Percentiles rank a stretch among this genome's conserved stretches.
These are phyloP conservation scores for Phalacrocorax aristotelis DNA, from an alignment of 2,113 vertebrate genomes.

Conservation along the genomic window DNA sequence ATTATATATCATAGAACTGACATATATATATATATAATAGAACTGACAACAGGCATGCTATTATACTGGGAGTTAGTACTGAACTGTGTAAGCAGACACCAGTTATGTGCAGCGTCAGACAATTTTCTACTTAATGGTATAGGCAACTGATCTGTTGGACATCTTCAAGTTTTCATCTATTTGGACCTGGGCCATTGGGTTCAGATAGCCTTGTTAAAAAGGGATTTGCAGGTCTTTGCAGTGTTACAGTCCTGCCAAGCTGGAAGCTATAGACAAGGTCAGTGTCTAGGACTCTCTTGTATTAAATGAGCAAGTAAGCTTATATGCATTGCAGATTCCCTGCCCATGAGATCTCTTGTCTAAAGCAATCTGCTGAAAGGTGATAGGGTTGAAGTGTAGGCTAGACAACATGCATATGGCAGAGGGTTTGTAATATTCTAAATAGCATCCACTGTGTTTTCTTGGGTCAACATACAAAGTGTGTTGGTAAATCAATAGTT, in stretches of 20 bases:
- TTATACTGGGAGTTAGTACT: slow-evolving; percentile 15
- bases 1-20: too few species aligned
- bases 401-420: slow-evolving; percentile 83
- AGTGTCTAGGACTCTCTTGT: slow-evolving; percentile 81
- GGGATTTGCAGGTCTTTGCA: slow-evolving; percentile 78
- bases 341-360: slow-evolving; percentile 84
- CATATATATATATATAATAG: too few species aligned
- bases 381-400: slow-evolving; percentile 79
- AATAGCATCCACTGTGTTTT: slow-evolving; percentile 74
- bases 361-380: slow-evolving; percentile 85
- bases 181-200: slow-evolving; percentile 72
- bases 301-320: slow-evolving; percentile 83
- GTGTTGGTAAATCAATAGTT: slow-evolving; percentile 79
- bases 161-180: slow-evolving; percentile 72
- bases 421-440: slow-evolving; percentile 79
- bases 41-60: slow-evolving; percentile 1
- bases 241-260: slow-evolving; percentile 78
- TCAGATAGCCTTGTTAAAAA: slow-evolving; percentile 80
- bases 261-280: slow-evolving; percentile 82
- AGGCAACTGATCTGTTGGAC: slow-evolving; percentile 64
- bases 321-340: slow-evolving; percentile 86
- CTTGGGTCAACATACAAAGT: slow-evolving; percentile 68
- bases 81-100: slow-evolving; percentile 27
- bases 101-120: background rate
- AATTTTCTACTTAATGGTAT: slow-evolving; percentile 12